phyloP scores from a whole-genome alignment of 2,797 vertebrate species.

The Channa striata region DNA sequence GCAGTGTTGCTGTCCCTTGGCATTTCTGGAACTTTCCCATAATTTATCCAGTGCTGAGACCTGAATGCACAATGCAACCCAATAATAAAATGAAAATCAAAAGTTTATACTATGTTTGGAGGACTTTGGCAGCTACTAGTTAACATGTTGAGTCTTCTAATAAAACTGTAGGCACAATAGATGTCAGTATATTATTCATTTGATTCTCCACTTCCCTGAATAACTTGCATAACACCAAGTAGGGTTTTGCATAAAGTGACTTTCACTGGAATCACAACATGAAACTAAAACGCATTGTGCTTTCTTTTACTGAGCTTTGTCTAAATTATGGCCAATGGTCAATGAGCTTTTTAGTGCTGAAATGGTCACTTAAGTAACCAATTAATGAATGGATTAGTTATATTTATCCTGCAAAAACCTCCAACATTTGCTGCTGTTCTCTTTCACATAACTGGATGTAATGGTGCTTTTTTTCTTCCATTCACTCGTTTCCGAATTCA shows the following conservation, averaged over 20 bases:
- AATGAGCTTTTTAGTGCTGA: neutral
- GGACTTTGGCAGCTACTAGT: slow-evolving; percentile 20
- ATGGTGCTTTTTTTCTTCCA: no score
- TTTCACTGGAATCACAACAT: neutral
- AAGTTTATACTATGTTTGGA: slow-evolving; percentile 29
- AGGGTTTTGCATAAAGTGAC: neutral
- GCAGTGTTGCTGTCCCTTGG: slow-evolving; percentile 35
- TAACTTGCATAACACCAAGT: neutral
- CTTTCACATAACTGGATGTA: no score
- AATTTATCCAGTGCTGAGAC: slow-evolving; percentile 52
- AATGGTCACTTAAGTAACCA: no score
- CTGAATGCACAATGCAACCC: slow-evolving; percentile 3
- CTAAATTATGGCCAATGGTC: no score
- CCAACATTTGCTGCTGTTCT: no score
- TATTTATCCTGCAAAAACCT: no score
- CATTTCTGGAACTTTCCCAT: slow-evolving; percentile 54
- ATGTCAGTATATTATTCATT: neutral
- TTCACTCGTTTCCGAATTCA: neutral
- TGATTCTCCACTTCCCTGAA: slow-evolving; percentile 5
- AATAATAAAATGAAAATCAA: slow-evolving; percentile 32
- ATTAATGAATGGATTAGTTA: no score
- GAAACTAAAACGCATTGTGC: neutral
- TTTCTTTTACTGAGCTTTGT: neutral
- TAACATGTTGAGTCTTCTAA: slow-evolving; percentile 13
- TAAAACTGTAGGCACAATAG: neutral